phyloP scores from a whole-genome alignment of 2,888 invertebrate species.

The Cephonodes hylas region DNA sequence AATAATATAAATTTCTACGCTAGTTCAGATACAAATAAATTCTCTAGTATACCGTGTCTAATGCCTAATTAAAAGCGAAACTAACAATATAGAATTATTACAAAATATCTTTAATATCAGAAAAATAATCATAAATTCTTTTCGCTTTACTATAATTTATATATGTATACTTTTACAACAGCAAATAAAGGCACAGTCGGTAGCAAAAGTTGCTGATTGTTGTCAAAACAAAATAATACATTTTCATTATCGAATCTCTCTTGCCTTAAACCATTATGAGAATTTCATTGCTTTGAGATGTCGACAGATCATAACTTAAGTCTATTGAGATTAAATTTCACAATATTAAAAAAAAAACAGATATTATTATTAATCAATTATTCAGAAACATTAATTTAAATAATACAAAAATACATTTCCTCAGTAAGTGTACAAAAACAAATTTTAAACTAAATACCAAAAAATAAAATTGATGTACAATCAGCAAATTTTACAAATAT shows the following conservation, averaged over 20 bases:
- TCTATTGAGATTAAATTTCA: neutral
- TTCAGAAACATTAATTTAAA: too few species aligned
- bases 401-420: too few species aligned
- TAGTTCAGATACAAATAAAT: slow-evolving; percentile 3
- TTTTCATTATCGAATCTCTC: neutral
- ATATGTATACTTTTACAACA: slow-evolving; percentile 10
- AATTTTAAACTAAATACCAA: too few species aligned
- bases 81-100: slow-evolving; percentile 1
- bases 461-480: neutral
- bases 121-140: neutral
- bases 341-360: too few species aligned
- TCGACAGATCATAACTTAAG: neutral
- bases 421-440: too few species aligned
- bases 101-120: slow-evolving; percentile 2
- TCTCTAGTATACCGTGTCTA: neutral
- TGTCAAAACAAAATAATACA: neutral
- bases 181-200: slow-evolving; percentile 13
- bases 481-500: neutral
- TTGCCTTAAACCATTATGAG: neutral
- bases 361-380: too few species aligned
- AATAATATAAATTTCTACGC: slow-evolving; percentile 11
- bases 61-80: slow-evolving; percentile 1
- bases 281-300: neutral
- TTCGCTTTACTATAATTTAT: neutral
- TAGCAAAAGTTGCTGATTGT: slow-evolving; percentile 9